Evolutionary conservation across 2,113 vertebrate species (phyloP).

Genomic region (Aptenodytes forsteri): DNA sequence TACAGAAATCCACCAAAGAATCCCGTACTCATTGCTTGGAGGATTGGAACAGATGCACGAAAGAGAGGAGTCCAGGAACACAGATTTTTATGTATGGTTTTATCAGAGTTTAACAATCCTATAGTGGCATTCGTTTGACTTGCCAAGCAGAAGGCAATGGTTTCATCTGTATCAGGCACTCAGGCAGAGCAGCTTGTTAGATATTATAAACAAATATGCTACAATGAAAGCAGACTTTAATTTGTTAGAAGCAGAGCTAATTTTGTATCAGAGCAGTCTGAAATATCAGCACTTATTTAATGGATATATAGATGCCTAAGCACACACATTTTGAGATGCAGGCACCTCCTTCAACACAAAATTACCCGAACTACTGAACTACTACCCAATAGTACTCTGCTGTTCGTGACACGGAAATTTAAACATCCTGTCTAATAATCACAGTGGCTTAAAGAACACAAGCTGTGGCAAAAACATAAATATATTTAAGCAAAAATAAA

Average conservation of each 20-base stretch:
- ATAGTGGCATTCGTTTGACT: neutral
- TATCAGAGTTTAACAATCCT: constrained; percentile 21
- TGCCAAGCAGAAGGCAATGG: constrained; percentile 39
- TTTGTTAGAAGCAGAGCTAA: neutral
- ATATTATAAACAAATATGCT: constrained; percentile 57
- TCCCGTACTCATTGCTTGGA: neutral
- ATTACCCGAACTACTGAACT: neutral
- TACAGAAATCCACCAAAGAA: neutral
- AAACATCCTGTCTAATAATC: neutral
- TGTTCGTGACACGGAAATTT: neutral
- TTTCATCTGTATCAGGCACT: constrained; percentile 25
- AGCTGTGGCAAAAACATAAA: neutral
- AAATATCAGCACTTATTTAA: neutral
- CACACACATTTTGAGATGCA: neutral
- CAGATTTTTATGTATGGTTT: constrained; percentile 37
- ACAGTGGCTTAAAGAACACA: neutral
- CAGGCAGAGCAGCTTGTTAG: constrained; percentile 30
- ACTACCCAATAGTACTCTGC: neutral
- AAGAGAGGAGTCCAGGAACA: neutral
- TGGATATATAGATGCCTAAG: neutral
- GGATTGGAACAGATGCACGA: constrained; percentile 4
- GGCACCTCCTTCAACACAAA: neutral
- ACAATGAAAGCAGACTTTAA: constrained; percentile 34
- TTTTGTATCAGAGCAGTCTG: neutral
- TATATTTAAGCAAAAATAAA: neutral